Conservation (phyloP, 92 coral and sea anemone species). For the Actinostola sp. region DNA sequence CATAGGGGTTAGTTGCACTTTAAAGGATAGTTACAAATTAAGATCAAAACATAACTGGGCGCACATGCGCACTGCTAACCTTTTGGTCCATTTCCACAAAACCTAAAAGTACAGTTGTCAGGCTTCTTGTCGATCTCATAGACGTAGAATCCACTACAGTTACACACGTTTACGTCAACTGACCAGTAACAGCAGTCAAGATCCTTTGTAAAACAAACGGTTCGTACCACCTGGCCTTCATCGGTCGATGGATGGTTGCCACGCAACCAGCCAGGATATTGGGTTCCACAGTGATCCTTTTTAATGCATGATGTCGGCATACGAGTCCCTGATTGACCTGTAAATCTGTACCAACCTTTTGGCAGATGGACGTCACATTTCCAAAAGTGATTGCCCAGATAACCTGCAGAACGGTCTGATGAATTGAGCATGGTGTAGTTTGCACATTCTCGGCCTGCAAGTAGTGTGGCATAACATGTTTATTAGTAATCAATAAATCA, state of each 20-base stretch:
- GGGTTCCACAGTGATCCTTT: slow-evolving; percentile 34
- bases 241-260: slow-evolving; percentile 37
- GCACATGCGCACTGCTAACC: not conserved
- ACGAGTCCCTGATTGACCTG: slow-evolving; percentile 52
- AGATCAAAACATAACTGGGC: too few relatives aligned
- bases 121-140: slow-evolving; percentile 27
- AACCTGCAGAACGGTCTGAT: slow-evolving; percentile 4
- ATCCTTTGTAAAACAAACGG: slow-evolving; percentile 35
- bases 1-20: too few relatives aligned
- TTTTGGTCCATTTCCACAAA: slow-evolving; percentile 4
- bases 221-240: slow-evolving; percentile 40
- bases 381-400: not conserved
- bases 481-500: too few relatives aligned
- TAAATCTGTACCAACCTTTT: slow-evolving; percentile 56
- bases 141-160: slow-evolving; percentile 59
- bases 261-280: slow-evolving; percentile 57
- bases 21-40: too few relatives aligned
- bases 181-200: slow-evolving; percentile 14
- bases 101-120: not conserved
- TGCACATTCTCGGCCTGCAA: too few relatives aligned
- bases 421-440: slow-evolving; percentile 19
- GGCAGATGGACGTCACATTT: slow-evolving; percentile 21
- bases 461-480: too few relatives aligned
- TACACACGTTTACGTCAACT: slow-evolving; percentile 32
- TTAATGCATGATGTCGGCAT: slow-evolving; percentile 37